Conservation (phyloP, 2,113 vertebrate species). For the Dunckerocampus dactyliophorus region DNA sequence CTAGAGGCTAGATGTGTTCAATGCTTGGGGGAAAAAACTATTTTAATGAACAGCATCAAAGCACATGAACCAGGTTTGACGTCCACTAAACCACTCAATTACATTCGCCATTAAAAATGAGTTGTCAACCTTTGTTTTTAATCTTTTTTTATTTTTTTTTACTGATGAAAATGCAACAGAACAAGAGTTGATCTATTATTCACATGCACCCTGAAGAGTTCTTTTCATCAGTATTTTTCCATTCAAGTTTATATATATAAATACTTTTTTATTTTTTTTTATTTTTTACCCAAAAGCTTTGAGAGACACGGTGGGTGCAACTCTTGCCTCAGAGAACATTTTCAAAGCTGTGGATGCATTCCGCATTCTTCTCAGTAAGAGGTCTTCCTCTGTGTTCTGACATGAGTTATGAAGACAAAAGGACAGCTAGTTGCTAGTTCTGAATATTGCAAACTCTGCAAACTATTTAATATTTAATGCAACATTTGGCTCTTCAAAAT, state of each 20-base stretch:
- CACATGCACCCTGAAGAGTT: neutral
- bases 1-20: constrained; percentile 12
- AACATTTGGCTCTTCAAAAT: constrained; percentile 2
- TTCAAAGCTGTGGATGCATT: constrained; percentile 2
- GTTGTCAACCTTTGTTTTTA: neutral
- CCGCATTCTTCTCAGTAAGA: neutral
- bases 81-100: neutral
- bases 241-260: neutral
- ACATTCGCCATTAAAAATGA: neutral
- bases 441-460: constrained; percentile 3
- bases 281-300: neutral
- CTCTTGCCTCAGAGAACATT: constrained; percentile 9
- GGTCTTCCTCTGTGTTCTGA: neutral
- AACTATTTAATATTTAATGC: constrained; percentile 2
- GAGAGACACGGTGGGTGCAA: neutral
- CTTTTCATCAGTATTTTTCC: neutral
- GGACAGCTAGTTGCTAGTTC: neutral
- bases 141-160: neutral
- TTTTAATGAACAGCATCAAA: constrained; percentile 5
- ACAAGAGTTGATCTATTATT: neutral
- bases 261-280: too few species aligned
- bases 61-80: neutral
- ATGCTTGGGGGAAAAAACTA: neutral
- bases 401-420: constrained; percentile 15
- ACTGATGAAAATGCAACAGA: constrained; percentile 4